phyloP scores from a whole-genome alignment of 2,113 vertebrate genomes.

The Lophius piscatorius region DNA sequence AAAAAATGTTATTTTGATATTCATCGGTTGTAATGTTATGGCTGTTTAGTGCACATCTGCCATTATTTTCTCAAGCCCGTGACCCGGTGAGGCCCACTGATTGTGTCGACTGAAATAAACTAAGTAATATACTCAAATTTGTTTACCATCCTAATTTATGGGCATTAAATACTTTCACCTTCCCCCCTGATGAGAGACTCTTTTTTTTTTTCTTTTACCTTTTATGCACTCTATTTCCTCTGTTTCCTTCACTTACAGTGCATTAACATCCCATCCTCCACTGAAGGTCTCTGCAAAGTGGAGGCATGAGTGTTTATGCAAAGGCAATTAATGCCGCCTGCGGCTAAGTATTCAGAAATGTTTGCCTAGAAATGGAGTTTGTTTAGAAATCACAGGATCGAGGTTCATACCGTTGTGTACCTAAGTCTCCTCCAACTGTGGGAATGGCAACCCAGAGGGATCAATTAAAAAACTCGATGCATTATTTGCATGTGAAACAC shows the following conservation, averaged over 20 bases:
- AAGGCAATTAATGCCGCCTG: conserved; percentile 61
- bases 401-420: conserved; percentile 64
- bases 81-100: too few species aligned
- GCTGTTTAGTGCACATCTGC: too few species aligned
- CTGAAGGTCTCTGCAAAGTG: conserved; percentile 1
- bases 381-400: conserved; percentile 59
- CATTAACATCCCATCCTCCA: not conserved
- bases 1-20: too few species aligned
- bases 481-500: conserved; percentile 1
- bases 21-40: too few species aligned
- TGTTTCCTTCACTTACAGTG: not conserved
- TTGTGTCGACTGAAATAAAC: too few species aligned
- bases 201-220: too few species aligned
- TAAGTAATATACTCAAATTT: not conserved
- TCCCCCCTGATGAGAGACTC: too few species aligned
- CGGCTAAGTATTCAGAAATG: conserved; percentile 39
- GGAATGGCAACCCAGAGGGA: conserved; percentile 75
- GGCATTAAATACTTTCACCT: not conserved
- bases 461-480: conserved; percentile 72
- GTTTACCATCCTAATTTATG: not conserved
- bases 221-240: too few species aligned
- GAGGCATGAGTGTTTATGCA: conserved; percentile 9
- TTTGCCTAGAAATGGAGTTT: conserved; percentile 10
- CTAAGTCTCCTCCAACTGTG: conserved; percentile 53
- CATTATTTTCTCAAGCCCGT: too few species aligned